A percentile compares a stretch with the other conserved stretches of the same genome.
phyloP scores from a whole-genome alignment of 2,888 invertebrate species.

The Cheilosia soror region DNA sequence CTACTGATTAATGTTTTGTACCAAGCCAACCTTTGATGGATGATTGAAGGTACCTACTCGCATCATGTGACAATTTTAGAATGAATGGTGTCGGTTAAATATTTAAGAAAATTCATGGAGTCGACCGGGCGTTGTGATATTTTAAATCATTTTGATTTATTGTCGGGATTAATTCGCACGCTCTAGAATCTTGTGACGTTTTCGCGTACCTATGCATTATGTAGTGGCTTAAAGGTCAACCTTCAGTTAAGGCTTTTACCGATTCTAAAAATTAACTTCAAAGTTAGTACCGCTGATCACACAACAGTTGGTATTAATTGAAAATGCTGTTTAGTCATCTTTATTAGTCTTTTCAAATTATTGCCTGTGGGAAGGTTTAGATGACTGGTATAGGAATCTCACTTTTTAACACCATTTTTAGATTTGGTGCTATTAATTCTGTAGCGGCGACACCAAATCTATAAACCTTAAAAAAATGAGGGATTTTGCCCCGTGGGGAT shows the following conservation, averaged over 20 bases:
- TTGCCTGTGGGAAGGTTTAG: too few species aligned
- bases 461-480: too few species aligned
- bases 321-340: background rate
- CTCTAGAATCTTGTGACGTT: background rate
- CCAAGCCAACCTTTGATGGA: constrained; percentile 45
- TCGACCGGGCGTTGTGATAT: background rate
- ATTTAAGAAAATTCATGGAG: background rate
- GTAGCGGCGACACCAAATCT: too few species aligned
- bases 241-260: background rate
- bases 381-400: too few species aligned
- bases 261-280: background rate
- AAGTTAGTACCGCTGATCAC: background rate
- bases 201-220: background rate
- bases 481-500: too few species aligned
- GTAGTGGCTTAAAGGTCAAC: background rate
- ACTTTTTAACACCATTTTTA: too few species aligned
- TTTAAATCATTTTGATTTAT: constrained; percentile 43
- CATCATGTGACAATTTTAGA: constrained; percentile 26
- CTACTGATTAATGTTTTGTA: constrained; percentile 37
- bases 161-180: constrained; percentile 30
- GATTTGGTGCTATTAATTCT: too few species aligned
- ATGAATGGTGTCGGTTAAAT: background rate
- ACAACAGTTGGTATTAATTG: background rate
- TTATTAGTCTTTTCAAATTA: too few species aligned
- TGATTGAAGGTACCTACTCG: constrained; percentile 26